These are phyloP conservation scores for Pogonognathellus flavescens DNA, from an alignment of 1,140 invertebrate genomes.

Conservation along the genomic window DNA sequence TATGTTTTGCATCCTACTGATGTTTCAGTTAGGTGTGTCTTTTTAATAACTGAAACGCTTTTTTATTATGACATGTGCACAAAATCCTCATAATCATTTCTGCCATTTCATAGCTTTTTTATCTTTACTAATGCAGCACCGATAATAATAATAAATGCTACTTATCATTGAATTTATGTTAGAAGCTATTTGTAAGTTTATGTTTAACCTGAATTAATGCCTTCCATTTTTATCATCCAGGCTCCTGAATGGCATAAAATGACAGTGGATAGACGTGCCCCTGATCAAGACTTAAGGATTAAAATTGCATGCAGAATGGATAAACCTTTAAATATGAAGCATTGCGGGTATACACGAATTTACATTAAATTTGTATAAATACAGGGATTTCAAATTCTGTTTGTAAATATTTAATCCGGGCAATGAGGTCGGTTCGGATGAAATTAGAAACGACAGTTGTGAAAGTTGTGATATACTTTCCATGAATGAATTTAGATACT, in stretches of 20 bases:
- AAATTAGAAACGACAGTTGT: background rate
- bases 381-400: too few species aligned
- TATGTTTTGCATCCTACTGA: too few species aligned
- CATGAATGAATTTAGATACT: conserved; percentile 75
- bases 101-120: too few species aligned
- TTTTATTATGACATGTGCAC: too few species aligned
- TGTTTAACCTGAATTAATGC: background rate
- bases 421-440: background rate
- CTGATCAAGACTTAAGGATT: conserved; percentile 95
- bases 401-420: background rate
- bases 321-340: conserved; percentile 99
- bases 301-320: conserved; percentile 99
- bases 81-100: too few species aligned
- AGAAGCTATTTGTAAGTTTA: background rate
- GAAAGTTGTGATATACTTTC: background rate
- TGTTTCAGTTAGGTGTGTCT: too few species aligned
- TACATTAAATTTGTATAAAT: too few species aligned
- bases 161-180: background rate
- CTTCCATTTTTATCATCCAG: conserved; percentile 69
- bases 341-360: conserved; percentile 82
- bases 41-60: too few species aligned
- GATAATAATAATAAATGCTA: too few species aligned
- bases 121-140: too few species aligned
- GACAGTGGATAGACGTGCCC: conserved; percentile 92
- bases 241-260: conserved; percentile 98